Conservation (phyloP, 2,797 vertebrate genomes). For the Rhinichthys osculus region DNA sequence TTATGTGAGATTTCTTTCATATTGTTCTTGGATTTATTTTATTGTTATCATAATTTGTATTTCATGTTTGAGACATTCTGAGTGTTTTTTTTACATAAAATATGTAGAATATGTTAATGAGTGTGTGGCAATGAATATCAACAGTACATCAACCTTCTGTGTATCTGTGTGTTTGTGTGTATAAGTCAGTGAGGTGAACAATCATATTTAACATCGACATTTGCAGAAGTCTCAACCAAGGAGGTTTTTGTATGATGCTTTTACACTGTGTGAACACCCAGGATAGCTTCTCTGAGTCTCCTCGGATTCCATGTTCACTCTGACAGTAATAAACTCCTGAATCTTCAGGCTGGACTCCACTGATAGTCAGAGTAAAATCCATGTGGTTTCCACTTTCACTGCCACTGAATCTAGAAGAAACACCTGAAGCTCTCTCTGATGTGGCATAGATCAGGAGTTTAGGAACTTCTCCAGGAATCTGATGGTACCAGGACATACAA, state of each 20-base stretch:
- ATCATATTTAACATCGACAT: neutral
- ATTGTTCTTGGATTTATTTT: no score
- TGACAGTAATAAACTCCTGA: slow-evolving; percentile 59
- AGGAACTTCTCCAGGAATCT: slow-evolving; percentile 65
- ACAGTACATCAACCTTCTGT: neutral
- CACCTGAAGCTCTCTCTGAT: slow-evolving; percentile 23
- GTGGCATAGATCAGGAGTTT: slow-evolving; percentile 25
- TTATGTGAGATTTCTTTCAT: no score
- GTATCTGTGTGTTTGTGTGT: neutral
- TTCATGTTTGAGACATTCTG: no score
- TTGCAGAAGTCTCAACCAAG: neutral
- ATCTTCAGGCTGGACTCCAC: slow-evolving; percentile 62
- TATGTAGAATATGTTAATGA: no score
- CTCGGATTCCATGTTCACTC: no score
- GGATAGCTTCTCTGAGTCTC: no score
- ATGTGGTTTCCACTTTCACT: slow-evolving; percentile 43
- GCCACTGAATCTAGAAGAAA: no score
- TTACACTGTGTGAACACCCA: slow-evolving; percentile 60
- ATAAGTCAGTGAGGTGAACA: neutral
- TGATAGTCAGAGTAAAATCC: slow-evolving; percentile 62
- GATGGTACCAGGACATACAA: slow-evolving; percentile 62
- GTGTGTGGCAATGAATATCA: no score
- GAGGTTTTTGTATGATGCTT: slow-evolving; percentile 62
- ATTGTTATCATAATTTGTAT: no score
- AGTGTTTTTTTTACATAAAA: no score